Evolutionary conservation across 1,140 invertebrate species (phyloP), one percentile per base, ranked within the genome.

Genomic region (Nylanderia fulva): DNA sequence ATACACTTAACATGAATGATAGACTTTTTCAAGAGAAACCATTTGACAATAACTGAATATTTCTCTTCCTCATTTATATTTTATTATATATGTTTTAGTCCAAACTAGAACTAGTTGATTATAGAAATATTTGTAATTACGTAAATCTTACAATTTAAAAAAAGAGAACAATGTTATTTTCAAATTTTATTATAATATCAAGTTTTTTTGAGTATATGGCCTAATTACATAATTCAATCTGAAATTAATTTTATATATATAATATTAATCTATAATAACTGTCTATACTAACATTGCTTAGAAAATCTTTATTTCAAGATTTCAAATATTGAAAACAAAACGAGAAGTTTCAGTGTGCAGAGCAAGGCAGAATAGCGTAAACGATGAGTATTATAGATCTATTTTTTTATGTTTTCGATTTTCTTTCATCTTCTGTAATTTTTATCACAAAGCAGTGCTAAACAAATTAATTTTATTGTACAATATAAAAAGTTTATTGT

Each of bases 361-460:
- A 77, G 39, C 27, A 60, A 13, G n/a, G n/a, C 7, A 24, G 24
- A 63, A 63, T 48, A 45, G 7, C 27, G 52, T 61, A 29, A 61
- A 39, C 21, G 18, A 64, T 64, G 13, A 60, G 9, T 48, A 64
- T 56, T 60, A 64, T 64, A 77, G 33, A 13, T 60, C 27, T 77
- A 48, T 64, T 63, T 48, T 5, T 48, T 13, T 63, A 63, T 63
- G 1, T 76, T 45, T 13, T 45, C 39, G 45, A 63, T 76, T 76
- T 45, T 63, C 18, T 64, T 60, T 48, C 18, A n/a, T 63, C 33
- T 8, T 77, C 39, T 45, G 7, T 76, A 29, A 77, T 48, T 77
- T 76, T 48, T 63, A 77, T 48, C 58, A 75, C 36, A 77, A 77
- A 77, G 58, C 74, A 48, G 39, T 76, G 39, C 36, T 45, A 33